Percentiles rank a stretch among this genome's conserved stretches.
Conservation (phyloP, 2,888 invertebrate species). For the Trachelus troglodyta region DNA sequence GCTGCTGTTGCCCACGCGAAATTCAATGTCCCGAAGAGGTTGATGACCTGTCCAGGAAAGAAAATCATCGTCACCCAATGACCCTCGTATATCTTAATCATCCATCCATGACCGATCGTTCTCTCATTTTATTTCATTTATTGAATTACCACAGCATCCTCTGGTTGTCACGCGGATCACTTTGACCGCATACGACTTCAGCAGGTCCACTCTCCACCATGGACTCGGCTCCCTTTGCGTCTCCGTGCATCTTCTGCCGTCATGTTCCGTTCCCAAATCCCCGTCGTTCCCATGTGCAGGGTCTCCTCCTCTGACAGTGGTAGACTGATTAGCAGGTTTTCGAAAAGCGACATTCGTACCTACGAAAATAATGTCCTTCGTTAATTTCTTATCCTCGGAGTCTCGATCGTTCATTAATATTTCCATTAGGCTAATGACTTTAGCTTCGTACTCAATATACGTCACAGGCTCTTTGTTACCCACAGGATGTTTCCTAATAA, state of each 20-base stretch:
- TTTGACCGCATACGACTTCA: slow-evolving; percentile 85
- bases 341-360: slow-evolving; percentile 87
- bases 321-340: slow-evolving; percentile 92
- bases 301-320: slow-evolving; percentile 85
- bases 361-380: slow-evolving; percentile 53
- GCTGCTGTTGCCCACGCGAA: slow-evolving; percentile 92
- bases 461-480: neutral
- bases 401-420: neutral
- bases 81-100: neutral
- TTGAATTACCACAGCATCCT: slow-evolving; percentile 77
- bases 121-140: neutral
- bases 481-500: neutral
- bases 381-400: neutral
- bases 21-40: slow-evolving; percentile 88
- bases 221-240: slow-evolving; percentile 91
- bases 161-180: slow-evolving; percentile 88
- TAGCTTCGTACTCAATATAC: neutral
- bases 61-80: neutral
- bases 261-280: slow-evolving; percentile 84
- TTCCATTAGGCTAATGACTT: neutral
- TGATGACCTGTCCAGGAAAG: slow-evolving; percentile 75
- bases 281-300: slow-evolving; percentile 91
- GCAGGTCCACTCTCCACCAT: slow-evolving; percentile 92
- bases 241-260: slow-evolving; percentile 89
- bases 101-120: neutral